phyloP scores from a whole-genome alignment of 92 coral and sea anemone genomes.

The Umimayanthus chanpuru region DNA sequence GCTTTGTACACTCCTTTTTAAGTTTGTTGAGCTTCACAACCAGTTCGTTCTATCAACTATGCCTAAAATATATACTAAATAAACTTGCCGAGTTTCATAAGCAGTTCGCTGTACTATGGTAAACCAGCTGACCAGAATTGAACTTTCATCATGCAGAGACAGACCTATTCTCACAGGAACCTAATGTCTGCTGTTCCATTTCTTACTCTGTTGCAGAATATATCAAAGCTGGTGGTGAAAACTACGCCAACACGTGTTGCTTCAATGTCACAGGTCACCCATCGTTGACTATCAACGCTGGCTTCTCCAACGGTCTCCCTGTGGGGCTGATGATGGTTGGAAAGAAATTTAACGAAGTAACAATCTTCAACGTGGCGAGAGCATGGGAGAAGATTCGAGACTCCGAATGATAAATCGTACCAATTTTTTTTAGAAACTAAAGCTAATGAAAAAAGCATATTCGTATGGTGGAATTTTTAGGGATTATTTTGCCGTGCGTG shows the following conservation, averaged over 20 bases:
- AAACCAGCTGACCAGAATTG: too few species aligned
- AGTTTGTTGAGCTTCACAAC: too few species aligned
- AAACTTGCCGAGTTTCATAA: too few species aligned
- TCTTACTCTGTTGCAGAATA: background rate
- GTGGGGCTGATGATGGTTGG: constrained; percentile 92
- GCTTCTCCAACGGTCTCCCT: constrained; percentile 79
- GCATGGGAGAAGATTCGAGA: constrained; percentile 14
- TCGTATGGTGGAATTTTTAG: too few species aligned
- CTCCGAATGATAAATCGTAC: background rate
- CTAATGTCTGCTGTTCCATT: background rate
- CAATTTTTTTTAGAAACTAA: too few species aligned
- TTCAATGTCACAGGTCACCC: constrained; percentile 86
- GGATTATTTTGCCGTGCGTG: too few species aligned
- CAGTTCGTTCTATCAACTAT: too few species aligned
- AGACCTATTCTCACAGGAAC: background rate
- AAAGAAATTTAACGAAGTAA: constrained; percentile 74
- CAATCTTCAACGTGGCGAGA: constrained; percentile 66
- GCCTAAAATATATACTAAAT: too few species aligned
- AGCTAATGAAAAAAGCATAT: too few species aligned
- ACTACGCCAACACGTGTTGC: constrained; percentile 54
- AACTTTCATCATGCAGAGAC: background rate
- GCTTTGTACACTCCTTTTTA: too few species aligned
- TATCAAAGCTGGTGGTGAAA: background rate
- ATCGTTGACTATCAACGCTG: constrained; percentile 81
- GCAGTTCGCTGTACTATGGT: too few species aligned